Percentiles rank a stretch among this genome's conserved stretches.
phyloP scores from a whole-genome alignment of 2,888 invertebrate species.

The Hylaea fasciaria region DNA sequence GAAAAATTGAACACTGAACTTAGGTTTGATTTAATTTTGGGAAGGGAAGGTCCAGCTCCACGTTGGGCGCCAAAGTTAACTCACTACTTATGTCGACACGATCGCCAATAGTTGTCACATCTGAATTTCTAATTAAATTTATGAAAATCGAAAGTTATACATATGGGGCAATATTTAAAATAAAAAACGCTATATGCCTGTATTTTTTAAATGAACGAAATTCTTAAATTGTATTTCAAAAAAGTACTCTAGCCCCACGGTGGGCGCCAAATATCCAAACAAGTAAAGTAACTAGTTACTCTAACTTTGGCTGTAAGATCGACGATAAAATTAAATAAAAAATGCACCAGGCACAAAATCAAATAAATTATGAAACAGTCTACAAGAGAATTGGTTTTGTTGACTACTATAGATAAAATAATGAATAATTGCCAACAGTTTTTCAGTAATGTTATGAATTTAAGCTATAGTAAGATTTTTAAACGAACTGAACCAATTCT shows the following conservation, averaged over 20 bases:
- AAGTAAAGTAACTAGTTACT: slow-evolving; percentile 9
- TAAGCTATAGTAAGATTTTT: slow-evolving; percentile 31
- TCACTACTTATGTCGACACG: no score
- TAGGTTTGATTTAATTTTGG: no score
- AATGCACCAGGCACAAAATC: slow-evolving; percentile 59
- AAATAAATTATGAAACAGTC: slow-evolving; percentile 49
- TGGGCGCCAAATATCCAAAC: slow-evolving; percentile 25
- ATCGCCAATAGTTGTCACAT: no score
- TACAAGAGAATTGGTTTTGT: slow-evolving; percentile 60
- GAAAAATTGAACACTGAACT: no score
- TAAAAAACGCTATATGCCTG: not conserved
- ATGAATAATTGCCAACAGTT: slow-evolving; percentile 30
- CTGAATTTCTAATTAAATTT: not conserved
- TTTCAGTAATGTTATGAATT: slow-evolving; percentile 30
- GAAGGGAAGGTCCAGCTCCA: no score
- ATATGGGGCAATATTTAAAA: slow-evolving; percentile 4
- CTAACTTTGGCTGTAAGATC: slow-evolving; percentile 34
- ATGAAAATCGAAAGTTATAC: slow-evolving; percentile 1
- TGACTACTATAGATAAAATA: slow-evolving; percentile 33
- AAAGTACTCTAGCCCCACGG: slow-evolving; percentile 13
- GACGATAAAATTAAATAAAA: slow-evolving; percentile 25
- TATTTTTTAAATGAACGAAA: not conserved
- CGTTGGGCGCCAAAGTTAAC: no score
- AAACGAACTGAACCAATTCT: slow-evolving; percentile 51
- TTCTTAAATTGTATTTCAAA: not conserved